These are phyloP conservation scores for Mesembrinibis cayennensis DNA, from an alignment of 2,113 vertebrate genomes.

Conservation along the genomic window DNA sequence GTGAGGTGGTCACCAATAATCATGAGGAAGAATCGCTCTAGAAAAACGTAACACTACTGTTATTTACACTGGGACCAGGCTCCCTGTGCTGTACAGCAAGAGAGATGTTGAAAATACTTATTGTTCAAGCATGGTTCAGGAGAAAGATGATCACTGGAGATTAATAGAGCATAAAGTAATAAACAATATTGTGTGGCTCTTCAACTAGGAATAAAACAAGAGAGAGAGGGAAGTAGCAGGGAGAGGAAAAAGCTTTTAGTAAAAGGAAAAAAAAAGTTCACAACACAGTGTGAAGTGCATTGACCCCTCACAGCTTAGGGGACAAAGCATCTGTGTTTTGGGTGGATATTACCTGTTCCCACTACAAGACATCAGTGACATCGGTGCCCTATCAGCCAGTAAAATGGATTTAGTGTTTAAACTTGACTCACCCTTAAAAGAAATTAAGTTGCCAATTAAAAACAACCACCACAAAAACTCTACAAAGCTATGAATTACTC, in stretches of 20 bases:
- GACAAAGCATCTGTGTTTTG: neutral
- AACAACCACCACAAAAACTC: neutral
- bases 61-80: neutral
- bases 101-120: neutral
- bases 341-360: neutral
- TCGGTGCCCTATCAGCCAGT: neutral
- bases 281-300: neutral
- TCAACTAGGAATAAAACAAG: neutral
- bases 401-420: neutral
- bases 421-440: neutral
- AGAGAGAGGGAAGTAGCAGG: neutral
- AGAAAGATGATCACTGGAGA: neutral
- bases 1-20: neutral
- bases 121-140: neutral
- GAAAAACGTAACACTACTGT: too few relatives aligned
- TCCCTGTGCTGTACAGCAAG: neutral
- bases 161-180: neutral
- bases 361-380: neutral
- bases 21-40: neutral
- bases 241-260: neutral
- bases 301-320: neutral
- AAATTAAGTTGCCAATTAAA: neutral
- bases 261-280: neutral
- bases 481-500: neutral
- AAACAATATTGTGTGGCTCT: neutral